Percentiles rank a stretch among this genome's conserved stretches.
phyloP scores from a whole-genome alignment of 2,888 invertebrate species.

The Nymphalis urticae region DNA sequence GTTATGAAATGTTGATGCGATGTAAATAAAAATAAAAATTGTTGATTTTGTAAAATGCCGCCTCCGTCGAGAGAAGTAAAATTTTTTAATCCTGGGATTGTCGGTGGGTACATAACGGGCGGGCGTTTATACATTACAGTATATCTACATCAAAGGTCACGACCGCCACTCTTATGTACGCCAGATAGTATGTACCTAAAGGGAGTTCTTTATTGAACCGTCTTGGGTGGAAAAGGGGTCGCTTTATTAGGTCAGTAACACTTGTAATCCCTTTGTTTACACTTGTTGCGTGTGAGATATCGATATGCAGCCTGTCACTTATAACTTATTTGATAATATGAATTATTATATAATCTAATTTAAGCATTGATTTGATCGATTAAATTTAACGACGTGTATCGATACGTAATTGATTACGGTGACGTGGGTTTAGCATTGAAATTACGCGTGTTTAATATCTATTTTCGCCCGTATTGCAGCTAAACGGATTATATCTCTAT shows the following conservation, averaged over 20 bases:
- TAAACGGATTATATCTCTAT: background rate
- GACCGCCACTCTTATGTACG: slow-evolving; percentile 73
- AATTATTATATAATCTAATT: slow-evolving; percentile 1
- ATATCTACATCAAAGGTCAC: slow-evolving; percentile 72
- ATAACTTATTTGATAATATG: slow-evolving; percentile 20
- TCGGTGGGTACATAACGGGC: slow-evolving; percentile 43
- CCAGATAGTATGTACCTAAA: slow-evolving; percentile 69
- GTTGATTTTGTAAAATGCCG: slow-evolving; percentile 24
- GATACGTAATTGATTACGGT: slow-evolving; percentile 5
- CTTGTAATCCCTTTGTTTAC: slow-evolving; percentile 72
- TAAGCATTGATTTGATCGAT: background rate
- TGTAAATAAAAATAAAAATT: slow-evolving; percentile 10
- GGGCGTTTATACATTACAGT: slow-evolving; percentile 49
- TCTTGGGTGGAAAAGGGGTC: slow-evolving; percentile 76
- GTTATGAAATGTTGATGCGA: background rate
- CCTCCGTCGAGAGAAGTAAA: slow-evolving; percentile 44
- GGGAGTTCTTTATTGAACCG: slow-evolving; percentile 79
- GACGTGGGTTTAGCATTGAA: background rate
- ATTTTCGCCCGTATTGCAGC: background rate
- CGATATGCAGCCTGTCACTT: slow-evolving; percentile 33
- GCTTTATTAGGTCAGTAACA: slow-evolving; percentile 80
- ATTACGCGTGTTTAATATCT: background rate
- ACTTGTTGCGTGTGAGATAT: slow-evolving; percentile 50
- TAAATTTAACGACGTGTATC: background rate
- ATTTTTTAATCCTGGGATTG: slow-evolving; percentile 58